phyloP scores from a whole-genome alignment of 2,113 vertebrate species.

The Peromyscus leucopus region DNA sequence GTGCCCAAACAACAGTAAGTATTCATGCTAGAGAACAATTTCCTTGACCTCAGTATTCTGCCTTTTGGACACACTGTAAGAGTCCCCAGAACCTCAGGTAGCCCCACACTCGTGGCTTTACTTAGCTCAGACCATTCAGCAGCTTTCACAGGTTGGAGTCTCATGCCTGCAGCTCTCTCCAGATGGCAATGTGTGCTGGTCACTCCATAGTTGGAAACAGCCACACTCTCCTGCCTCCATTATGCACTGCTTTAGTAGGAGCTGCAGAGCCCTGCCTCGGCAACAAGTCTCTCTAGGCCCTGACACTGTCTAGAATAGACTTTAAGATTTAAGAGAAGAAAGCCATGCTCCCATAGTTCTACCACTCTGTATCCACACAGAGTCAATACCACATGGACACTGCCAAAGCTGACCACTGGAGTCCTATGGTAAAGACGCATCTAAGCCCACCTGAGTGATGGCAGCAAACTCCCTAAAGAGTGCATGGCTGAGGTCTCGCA shows the following conservation, averaged over 20 bases:
- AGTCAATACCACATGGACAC: neutral
- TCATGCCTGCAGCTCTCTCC: neutral
- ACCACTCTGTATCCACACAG: neutral
- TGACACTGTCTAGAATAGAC: neutral
- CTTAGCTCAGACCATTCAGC: neutral
- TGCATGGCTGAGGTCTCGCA: too few relatives aligned
- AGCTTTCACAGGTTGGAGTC: neutral
- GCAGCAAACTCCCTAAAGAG: neutral
- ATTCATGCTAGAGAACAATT: neutral
- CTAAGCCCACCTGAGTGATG: neutral
- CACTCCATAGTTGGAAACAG: neutral
- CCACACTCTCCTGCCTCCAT: neutral
- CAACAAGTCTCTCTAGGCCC: neutral
- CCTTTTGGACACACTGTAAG: neutral
- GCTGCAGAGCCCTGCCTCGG: neutral
- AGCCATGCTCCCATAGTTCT: neutral
- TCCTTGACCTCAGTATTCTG: neutral
- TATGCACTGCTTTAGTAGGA: neutral
- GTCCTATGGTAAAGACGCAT: neutral
- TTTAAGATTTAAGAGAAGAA: neutral
- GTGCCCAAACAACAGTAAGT: neutral
- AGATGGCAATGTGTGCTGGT: neutral
- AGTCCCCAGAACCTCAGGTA: neutral
- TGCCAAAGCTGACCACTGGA: neutral
- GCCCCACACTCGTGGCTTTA: too few relatives aligned